phyloP scores from a whole-genome alignment of 1,140 invertebrate species.

The Drosophila chauvacae region DNA sequence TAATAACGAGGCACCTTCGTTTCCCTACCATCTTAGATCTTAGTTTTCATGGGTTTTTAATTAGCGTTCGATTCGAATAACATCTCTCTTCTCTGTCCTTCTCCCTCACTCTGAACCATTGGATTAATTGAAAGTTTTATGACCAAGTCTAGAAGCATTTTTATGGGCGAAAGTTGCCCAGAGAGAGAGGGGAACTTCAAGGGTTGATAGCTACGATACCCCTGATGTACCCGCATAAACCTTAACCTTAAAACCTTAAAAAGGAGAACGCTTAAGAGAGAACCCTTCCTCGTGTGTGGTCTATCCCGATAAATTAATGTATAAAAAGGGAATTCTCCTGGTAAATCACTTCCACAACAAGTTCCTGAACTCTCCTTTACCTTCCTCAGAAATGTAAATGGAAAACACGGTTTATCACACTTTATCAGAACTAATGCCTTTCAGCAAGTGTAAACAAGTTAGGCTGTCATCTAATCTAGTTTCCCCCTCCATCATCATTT shows the following conservation, averaged over 20 bases:
- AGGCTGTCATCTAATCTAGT: conserved; percentile 17
- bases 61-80: conserved; percentile 57
- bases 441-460: conserved; percentile 22
- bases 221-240: conserved; percentile 46
- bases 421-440: not conserved
- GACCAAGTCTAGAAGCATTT: conserved; percentile 49
- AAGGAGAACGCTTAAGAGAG: not conserved
- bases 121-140: conserved; percentile 66
- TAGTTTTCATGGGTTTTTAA: conserved; percentile 66
- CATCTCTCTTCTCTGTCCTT: conserved; percentile 9
- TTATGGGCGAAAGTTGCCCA: conserved; percentile 58
- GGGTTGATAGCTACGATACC: conserved; percentile 9
- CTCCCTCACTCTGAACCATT: not conserved
- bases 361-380: not conserved
- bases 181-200: not conserved
- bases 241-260: conserved; percentile 10
- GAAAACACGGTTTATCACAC: not conserved
- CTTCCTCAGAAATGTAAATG: not conserved
- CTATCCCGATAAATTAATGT: conserved; percentile 4
- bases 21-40: conserved; percentile 7
- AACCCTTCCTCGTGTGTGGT: conserved; percentile 24
- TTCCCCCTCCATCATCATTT: not conserved
- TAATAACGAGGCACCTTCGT: conserved; percentile 24
- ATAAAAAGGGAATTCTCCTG: conserved; percentile 6
- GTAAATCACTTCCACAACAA: not conserved